These are phyloP conservation scores for Dromaius novaehollandiae DNA, from an alignment of 2,113 vertebrate species.

Conservation along the genomic window DNA sequence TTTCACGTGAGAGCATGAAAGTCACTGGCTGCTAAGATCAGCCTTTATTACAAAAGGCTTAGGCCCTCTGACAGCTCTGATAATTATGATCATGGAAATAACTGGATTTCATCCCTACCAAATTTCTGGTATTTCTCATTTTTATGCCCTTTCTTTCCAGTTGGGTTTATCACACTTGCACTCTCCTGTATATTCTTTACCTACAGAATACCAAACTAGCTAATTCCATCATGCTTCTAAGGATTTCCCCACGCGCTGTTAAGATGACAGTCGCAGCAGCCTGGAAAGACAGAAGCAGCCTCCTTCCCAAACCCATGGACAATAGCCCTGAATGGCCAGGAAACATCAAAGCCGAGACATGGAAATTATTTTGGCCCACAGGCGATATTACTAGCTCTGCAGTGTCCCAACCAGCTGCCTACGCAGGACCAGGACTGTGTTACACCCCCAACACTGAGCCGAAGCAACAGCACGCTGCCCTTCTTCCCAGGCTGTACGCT, in stretches of 20 bases:
- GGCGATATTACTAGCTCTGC: neutral
- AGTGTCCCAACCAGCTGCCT: neutral
- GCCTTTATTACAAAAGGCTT: slow-evolving; percentile 5
- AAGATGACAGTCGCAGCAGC: neutral
- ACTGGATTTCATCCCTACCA: neutral
- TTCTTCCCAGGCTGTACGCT: neutral
- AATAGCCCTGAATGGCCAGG: neutral
- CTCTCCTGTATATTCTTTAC: neutral
- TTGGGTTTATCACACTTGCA: neutral
- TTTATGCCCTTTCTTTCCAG: slow-evolving; percentile 11
- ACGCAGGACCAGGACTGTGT: neutral
- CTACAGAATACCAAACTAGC: neutral
- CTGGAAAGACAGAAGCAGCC: neutral
- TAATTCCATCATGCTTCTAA: neutral
- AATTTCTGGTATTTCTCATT: slow-evolving; percentile 5
- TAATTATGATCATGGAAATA: neutral
- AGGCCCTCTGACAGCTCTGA: neutral
- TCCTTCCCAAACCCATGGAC: neutral
- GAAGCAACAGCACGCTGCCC: neutral
- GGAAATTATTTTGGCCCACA: neutral
- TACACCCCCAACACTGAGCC: neutral
- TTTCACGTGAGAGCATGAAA: slow-evolving; percentile 28
- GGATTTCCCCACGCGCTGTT: neutral
- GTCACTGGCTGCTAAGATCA: slow-evolving; percentile 14
- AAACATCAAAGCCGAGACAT: neutral